Evolutionary conservation across 1,140 invertebrate species (phyloP).

Genomic region (Pseudoatta argentina): DNA sequence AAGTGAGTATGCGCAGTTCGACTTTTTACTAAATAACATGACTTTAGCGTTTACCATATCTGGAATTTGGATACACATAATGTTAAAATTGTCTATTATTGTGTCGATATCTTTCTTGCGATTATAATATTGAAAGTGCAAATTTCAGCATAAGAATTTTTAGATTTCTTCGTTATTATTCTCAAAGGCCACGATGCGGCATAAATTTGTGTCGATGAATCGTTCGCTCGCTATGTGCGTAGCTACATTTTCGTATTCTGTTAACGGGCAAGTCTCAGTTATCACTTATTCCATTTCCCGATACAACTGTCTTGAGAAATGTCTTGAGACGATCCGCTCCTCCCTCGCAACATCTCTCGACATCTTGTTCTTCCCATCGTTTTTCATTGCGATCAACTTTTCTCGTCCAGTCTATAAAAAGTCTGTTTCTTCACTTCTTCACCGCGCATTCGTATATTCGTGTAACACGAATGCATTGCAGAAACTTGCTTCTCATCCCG

Average conservation of each 20-base stretch:
- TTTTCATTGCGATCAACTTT: slow-evolving; percentile 47
- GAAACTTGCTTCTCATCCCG: not conserved
- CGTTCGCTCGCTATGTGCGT: not conserved
- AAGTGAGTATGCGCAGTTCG: no score
- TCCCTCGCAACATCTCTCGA: not conserved
- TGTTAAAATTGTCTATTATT: no score
- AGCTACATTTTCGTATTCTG: slow-evolving; percentile 21
- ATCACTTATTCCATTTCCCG: slow-evolving; percentile 74
- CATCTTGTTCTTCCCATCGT: not conserved
- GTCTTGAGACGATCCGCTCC: slow-evolving; percentile 26
- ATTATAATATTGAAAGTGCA: not conserved
- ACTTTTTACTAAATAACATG: no score
- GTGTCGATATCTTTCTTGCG: not conserved
- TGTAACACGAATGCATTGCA: not conserved
- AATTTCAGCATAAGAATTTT: not conserved
- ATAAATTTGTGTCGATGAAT: slow-evolving; percentile 12
- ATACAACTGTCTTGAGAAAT: slow-evolving; percentile 56
- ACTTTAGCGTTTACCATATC: no score
- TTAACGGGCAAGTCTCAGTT: slow-evolving; percentile 51
- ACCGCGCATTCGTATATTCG: not conserved
- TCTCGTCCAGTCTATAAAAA: slow-evolving; percentile 40
- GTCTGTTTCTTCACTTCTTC: not conserved
- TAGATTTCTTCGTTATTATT: not conserved
- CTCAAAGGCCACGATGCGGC: not conserved
- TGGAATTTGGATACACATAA: no score